Percentiles rank a stretch among this genome's conserved stretches.
Conservation (phyloP, 2,888 invertebrate species). For the Agriopis leucophaearia region DNA sequence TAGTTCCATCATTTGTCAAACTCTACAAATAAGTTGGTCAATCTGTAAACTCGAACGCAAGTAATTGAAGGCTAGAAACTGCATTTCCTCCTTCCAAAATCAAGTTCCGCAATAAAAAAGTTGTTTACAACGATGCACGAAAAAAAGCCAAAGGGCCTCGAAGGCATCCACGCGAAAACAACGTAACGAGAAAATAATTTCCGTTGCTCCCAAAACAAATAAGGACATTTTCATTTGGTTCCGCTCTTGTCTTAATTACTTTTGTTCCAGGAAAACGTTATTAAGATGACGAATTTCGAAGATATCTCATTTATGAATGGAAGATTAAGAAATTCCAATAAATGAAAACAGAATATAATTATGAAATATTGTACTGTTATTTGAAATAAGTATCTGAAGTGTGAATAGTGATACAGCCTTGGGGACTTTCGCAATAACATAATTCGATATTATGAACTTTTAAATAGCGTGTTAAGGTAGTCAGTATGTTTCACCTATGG, state of each 20-base stretch:
- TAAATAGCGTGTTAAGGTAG: neutral
- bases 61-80: conserved; percentile 50
- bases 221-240: conserved; percentile 26
- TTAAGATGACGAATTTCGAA: conserved; percentile 17
- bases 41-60: conserved; percentile 7
- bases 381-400: too few species aligned
- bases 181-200: conserved; percentile 46
- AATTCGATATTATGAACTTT: neutral
- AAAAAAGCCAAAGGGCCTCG: conserved; percentile 57
- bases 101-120: conserved; percentile 64
- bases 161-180: conserved; percentile 62
- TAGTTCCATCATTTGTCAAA: neutral
- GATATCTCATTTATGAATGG: conserved; percentile 12
- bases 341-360: neutral
- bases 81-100: conserved; percentile 61
- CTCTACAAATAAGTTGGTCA: neutral
- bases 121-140: conserved; percentile 42
- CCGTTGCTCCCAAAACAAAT: conserved; percentile 23
- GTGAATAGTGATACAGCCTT: neutral
- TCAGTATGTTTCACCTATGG: too few species aligned
- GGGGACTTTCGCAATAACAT: neutral
- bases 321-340: conserved; percentile 4
- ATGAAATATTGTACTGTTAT: too few species aligned
- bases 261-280: conserved; percentile 27
- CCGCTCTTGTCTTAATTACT: conserved; percentile 32